Base-by-base conservation (phyloP, 2,888 invertebrate species). In the Notocelia uddmanniana region DNA sequence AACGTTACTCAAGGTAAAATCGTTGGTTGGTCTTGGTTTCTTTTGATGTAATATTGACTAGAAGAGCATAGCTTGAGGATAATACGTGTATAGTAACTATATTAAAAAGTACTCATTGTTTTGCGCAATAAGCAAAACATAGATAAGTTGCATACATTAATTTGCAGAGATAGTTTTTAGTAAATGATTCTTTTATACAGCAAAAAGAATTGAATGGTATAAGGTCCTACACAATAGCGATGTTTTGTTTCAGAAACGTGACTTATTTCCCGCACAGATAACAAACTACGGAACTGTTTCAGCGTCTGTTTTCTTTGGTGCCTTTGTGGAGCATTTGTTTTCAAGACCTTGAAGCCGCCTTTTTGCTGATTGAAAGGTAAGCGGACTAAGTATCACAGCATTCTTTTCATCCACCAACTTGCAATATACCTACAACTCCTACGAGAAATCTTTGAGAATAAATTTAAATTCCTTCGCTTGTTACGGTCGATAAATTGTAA, bases 361-460 rank as follows among this genome's bases (percentile, higher is more conserved):
- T 60, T 67, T 72, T 62, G 71, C 59, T 31, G 60, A 72, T 68
- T 60, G 60, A 72, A 72, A 68, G 62, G 62, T 21, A 68, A 60
- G 19, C 60, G 60, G 72, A 72, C 68, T 66, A 71, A 21, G 31
- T 50, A 57, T 48, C 60, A 34, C 55, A 19, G 54, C 41, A 54
- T 13, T 23, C 11, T 58, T 19, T 37, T 37, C 15, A 57, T 57
- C 19, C 34, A 58, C 34, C 58, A 18, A 8, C 19, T 58, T 58
- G 11, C 58, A 13, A n/a, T 58, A 18, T 34, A 55, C 8, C n/a
- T n/a, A n/a, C n/a, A n/a, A n/a, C n/a, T n/a, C n/a, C 10, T 21
- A 21, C 19, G 34, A 34, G 48, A 48, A 52, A 63, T 63, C 34
- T 19, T 6, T 10, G 52, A 64, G 64, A 64, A 54, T 54, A 64